Evolutionary conservation across 2,797 vertebrate genomes (phyloP).

Genomic region (Melanotaenia pygmaea): DNA sequence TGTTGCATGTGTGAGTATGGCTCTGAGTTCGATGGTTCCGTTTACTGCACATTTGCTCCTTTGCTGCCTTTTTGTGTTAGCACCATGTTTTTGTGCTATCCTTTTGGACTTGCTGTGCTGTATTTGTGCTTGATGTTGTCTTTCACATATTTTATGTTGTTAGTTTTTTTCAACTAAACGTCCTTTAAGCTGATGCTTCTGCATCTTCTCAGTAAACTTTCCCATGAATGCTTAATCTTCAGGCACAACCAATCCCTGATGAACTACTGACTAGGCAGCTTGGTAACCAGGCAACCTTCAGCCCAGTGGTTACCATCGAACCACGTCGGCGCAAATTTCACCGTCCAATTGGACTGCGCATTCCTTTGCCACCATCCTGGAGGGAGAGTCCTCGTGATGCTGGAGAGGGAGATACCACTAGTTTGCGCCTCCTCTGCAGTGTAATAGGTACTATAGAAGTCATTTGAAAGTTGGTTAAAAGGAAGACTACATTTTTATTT

Average conservation of each 20-base stretch:
- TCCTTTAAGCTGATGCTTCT: conserved; percentile 8
- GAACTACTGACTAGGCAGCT: conserved; percentile 95
- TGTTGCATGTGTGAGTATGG: conserved; percentile 78
- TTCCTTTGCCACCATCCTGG: conserved; percentile 95
- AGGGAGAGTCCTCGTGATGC: conserved; percentile 92
- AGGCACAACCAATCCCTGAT: conserved; percentile 97
- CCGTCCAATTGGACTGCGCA: conserved; percentile 94
- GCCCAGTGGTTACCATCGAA: conserved; percentile 97
- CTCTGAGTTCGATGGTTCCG: conserved; percentile 53
- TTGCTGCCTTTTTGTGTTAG: conserved; percentile 30
- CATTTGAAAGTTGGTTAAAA: background rate
- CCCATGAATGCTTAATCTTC: conserved; percentile 1
- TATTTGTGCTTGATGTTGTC: conserved; percentile 22
- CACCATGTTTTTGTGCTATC: conserved; percentile 3
- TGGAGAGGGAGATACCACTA: conserved; percentile 96
- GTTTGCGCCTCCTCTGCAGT: conserved; percentile 96
- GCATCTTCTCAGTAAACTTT: conserved; percentile 10
- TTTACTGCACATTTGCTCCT: conserved; percentile 31
- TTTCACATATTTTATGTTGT: background rate
- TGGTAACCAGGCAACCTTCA: conserved; percentile 98
- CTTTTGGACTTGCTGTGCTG: background rate
- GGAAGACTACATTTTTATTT: background rate
- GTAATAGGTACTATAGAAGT: conserved; percentile 87
- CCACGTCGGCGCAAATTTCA: conserved; percentile 97
- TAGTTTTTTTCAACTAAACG: conserved; percentile 18